Conservation (phyloP, 2,113 vertebrate species). For the Larimichthys crocea region DNA sequence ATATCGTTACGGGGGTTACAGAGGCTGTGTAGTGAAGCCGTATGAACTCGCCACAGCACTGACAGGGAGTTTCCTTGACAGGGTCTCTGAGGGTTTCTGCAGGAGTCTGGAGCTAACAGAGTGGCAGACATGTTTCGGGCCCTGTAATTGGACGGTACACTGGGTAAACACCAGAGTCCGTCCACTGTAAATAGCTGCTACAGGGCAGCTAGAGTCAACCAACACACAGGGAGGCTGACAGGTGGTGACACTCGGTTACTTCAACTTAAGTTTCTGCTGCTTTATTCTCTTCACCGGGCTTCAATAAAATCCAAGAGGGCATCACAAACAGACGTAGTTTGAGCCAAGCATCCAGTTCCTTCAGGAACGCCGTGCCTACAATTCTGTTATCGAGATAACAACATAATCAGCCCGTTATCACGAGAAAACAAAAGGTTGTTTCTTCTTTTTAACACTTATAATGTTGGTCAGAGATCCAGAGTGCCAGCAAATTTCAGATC, state of each 20-base stretch:
- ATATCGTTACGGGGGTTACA: slow-evolving; percentile 18
- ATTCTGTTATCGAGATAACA: too few species aligned
- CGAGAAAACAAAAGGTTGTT: neutral
- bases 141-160: slow-evolving; percentile 46
- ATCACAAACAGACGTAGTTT: neutral
- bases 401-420: too few species aligned
- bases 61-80: slow-evolving; percentile 22
- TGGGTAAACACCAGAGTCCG: slow-evolving; percentile 18
- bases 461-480: too few species aligned
- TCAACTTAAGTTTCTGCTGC: neutral
- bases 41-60: slow-evolving; percentile 2
- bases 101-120: slow-evolving; percentile 3
- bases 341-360: too few species aligned
- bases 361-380: too few species aligned
- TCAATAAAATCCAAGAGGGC: neutral
- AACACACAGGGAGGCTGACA: neutral
- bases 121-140: neutral
- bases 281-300: neutral
- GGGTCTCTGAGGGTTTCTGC: slow-evolving; percentile 19
- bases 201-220: slow-evolving; percentile 12
- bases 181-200: slow-evolving; percentile 5
- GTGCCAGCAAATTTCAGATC: too few species aligned
- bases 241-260: neutral
- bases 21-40: slow-evolving; percentile 5
- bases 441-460: too few species aligned